These are phyloP conservation scores for Drosophila cognata DNA, from an alignment of 2,888 invertebrate species.

Conservation along the genomic window DNA sequence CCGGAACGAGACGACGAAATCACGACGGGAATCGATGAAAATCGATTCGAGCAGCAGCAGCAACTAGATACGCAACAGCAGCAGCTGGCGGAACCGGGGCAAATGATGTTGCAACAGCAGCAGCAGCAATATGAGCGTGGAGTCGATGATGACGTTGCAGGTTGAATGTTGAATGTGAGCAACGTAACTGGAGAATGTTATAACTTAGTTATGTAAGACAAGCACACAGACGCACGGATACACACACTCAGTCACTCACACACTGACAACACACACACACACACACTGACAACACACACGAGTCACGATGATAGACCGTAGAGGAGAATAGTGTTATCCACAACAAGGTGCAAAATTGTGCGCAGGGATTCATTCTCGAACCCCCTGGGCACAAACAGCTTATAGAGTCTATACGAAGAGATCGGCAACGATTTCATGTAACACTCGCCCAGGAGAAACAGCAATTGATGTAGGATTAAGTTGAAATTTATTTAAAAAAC, in stretches of 20 bases:
- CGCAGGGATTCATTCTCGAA: conserved; percentile 1
- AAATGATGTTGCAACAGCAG: conserved; percentile 2
- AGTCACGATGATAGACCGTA: not conserved
- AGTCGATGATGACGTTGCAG: conserved; percentile 1
- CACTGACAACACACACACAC: not conserved
- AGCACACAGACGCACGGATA: conserved; percentile 35
- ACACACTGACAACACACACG: not conserved
- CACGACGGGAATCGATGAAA: not conserved
- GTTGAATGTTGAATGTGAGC: conserved; percentile 18
- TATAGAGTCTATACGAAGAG: conserved; percentile 52
- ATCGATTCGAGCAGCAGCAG: conserved; percentile 2
- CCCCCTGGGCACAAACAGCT: conserved; percentile 21
- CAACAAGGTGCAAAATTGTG: conserved; percentile 35
- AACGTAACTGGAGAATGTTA: conserved; percentile 34
- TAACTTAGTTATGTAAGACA: conserved; percentile 47
- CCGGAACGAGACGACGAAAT: conserved; percentile 14
- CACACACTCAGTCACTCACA: conserved; percentile 1
- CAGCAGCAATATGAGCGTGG: conserved; percentile 4
- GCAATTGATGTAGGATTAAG: conserved; percentile 46
- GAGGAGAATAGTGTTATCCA: conserved; percentile 9
- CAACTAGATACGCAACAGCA: conserved; percentile 11
- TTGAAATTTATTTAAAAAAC: conserved; percentile 42
- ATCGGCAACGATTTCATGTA: conserved; percentile 27
- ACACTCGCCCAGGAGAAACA: conserved; percentile 48
- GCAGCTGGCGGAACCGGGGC: not conserved